Conservation (phyloP, 2,888 invertebrate genomes). For the Mactromeris polynyma region DNA sequence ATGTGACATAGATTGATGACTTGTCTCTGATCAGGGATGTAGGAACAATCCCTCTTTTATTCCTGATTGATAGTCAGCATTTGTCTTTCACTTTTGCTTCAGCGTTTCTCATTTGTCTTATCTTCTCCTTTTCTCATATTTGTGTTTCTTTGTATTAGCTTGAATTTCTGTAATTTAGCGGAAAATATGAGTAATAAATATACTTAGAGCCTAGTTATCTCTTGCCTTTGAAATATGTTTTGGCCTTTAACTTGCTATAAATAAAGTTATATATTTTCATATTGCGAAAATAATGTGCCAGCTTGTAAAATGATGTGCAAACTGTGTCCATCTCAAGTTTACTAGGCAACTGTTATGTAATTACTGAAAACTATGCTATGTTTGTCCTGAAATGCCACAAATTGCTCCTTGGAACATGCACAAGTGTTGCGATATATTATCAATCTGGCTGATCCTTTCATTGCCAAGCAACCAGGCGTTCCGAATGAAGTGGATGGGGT, state of each 20-base stretch:
- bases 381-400: too few relatives aligned
- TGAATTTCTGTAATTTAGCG: conserved; percentile 1
- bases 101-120: conserved; percentile 34
- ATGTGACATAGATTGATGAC: conserved; percentile 39
- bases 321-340: neutral
- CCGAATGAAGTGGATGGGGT: neutral
- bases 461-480: neutral
- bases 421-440: neutral
- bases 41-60: conserved; percentile 40
- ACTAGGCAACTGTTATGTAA: neutral
- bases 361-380: too few relatives aligned
- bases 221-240: neutral
- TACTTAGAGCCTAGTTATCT: neutral
- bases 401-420: too few relatives aligned
- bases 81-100: conserved; percentile 48
- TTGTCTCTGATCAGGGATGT: conserved; percentile 19
- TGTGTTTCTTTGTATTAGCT: neutral
- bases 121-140: neutral
- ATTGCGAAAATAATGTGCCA: neutral
- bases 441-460: neutral
- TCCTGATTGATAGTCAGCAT: conserved; percentile 60
- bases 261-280: neutral
- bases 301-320: neutral
- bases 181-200: neutral
- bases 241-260: neutral